These are phyloP conservation scores for Acipenser transmontanus DNA, from an alignment of 2,797 vertebrate genomes.

Conservation along the genomic window DNA sequence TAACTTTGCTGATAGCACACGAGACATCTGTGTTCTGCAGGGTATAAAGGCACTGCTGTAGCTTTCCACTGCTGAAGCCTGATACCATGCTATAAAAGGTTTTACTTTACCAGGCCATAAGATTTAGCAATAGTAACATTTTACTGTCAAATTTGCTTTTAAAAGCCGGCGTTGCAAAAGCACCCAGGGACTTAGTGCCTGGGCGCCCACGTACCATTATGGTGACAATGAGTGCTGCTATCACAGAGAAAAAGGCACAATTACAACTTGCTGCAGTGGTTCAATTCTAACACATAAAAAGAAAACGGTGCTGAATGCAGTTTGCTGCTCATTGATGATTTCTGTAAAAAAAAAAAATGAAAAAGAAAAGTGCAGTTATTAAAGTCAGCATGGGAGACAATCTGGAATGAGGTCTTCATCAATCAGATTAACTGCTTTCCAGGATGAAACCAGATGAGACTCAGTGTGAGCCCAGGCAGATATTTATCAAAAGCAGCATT, in stretches of 20 bases:
- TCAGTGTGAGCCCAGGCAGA: conserved; percentile 69
- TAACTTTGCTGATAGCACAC: neutral
- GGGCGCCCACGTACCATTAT: conserved; percentile 20
- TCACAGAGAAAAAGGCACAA: conserved; percentile 7
- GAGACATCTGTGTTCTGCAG: neutral
- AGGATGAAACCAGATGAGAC: conserved; percentile 72
- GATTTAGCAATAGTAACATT: conserved; percentile 38
- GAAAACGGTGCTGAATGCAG: conserved; percentile 13
- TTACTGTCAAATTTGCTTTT: conserved; percentile 29
- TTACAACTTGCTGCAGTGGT: conserved; percentile 7
- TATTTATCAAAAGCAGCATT: conserved; percentile 83
- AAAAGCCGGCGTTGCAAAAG: conserved; percentile 26
- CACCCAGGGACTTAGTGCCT: conserved; percentile 13
- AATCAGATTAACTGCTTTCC: conserved; percentile 78
- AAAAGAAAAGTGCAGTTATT: conserved; percentile 45
- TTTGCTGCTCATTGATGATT: conserved; percentile 34
- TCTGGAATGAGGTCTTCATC: conserved; percentile 80
- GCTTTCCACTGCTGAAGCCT: neutral
- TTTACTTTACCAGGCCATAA: no score
- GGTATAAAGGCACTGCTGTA: neutral
- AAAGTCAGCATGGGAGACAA: conserved; percentile 72
- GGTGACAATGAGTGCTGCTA: conserved; percentile 18
- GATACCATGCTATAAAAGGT: no score
- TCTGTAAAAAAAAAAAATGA: conserved; percentile 12
- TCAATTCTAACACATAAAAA: conserved; percentile 15